phyloP scores from a whole-genome alignment of 2,797 vertebrate species.

The Clarias pachynema region DNA sequence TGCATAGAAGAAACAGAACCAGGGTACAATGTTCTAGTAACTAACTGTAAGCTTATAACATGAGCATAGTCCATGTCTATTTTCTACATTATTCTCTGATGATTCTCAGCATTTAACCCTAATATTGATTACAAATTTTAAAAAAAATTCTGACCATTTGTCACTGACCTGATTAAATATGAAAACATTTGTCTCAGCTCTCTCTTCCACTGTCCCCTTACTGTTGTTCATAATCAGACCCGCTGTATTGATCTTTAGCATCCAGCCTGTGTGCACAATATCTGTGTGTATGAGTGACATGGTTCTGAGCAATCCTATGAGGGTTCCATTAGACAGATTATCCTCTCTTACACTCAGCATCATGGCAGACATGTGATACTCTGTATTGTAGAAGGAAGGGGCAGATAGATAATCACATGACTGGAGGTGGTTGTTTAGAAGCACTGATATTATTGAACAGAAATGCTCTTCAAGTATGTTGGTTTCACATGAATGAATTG shows the following conservation, averaged over 20 bases:
- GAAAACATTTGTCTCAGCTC: background rate
- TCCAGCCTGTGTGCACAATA: background rate
- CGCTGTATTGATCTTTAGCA: background rate
- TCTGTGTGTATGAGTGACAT: background rate
- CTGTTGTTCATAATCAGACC: background rate
- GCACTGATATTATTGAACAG: background rate
- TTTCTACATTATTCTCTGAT: background rate
- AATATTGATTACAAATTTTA: background rate
- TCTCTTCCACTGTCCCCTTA: background rate
- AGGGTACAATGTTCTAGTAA: background rate
- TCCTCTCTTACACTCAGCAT: background rate
- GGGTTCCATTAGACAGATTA: slow-evolving; percentile 4
- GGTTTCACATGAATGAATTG: background rate
- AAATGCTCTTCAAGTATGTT: too few species aligned
- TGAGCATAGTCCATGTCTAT: background rate
- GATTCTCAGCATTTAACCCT: background rate
- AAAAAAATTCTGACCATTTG: background rate
- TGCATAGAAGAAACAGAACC: background rate
- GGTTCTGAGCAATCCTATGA: background rate
- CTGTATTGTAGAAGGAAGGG: background rate
- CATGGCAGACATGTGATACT: background rate
- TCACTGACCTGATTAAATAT: background rate
- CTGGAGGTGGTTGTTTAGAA: background rate
- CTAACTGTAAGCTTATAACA: background rate
- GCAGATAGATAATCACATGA: background rate